Evolutionary conservation across 2,797 vertebrate species (phyloP).

Genomic region (Bovichtus diacanthus): DNA sequence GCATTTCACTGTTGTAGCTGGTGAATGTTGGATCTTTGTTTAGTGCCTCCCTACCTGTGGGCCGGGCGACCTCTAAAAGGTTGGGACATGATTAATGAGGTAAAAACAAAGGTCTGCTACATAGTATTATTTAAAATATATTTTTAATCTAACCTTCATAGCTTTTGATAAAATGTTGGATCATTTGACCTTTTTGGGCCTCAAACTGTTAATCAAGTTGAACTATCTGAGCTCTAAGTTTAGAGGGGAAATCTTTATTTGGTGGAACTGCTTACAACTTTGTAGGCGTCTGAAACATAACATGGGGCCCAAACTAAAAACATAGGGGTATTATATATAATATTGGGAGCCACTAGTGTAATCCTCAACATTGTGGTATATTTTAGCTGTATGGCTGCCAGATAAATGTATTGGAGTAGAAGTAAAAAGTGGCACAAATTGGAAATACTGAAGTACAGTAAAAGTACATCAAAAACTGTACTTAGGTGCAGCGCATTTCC

Average conservation of each 20-base stretch:
- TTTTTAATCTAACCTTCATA: background rate
- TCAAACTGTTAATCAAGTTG: background rate
- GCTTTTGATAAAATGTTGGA: background rate
- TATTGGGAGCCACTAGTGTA: background rate
- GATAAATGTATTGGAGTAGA: background rate
- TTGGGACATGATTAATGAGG: background rate
- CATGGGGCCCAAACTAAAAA: background rate
- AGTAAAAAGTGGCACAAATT: background rate
- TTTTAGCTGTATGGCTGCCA: background rate
- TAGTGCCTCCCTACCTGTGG: background rate
- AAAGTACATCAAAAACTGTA: background rate
- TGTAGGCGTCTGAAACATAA: background rate
- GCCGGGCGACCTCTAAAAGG: background rate
- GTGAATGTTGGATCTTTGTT: background rate
- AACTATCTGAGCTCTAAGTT: background rate
- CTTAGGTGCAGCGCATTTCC: background rate
- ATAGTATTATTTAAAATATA: background rate
- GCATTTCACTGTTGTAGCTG: background rate
- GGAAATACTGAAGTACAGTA: background rate
- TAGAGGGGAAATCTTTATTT: background rate
- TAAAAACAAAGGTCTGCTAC: background rate
- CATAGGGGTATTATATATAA: background rate
- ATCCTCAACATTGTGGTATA: background rate
- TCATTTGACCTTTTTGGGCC: background rate
- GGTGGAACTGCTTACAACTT: background rate